Evolutionary conservation across 2,797 vertebrate species (phyloP).

Genomic region (Coracias cyanogaster): DNA sequence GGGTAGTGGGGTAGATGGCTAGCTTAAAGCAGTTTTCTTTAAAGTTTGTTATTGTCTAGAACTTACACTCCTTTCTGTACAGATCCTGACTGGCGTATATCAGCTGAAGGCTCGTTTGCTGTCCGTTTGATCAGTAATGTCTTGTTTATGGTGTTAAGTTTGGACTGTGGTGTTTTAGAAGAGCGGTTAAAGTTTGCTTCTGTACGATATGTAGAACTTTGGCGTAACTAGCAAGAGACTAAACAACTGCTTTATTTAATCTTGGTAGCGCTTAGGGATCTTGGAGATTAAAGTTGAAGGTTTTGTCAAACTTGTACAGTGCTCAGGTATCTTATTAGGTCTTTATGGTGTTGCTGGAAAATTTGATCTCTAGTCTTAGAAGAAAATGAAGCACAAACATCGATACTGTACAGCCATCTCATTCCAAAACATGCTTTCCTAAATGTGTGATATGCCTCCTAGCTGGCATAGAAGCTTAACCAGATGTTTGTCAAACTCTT

Average conservation of each 20-base stretch:
- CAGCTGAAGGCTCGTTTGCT: conserved; percentile 43
- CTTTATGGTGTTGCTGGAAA: conserved; percentile 23
- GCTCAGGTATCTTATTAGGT: not conserved
- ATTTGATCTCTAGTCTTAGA: not conserved
- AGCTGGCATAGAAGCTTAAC: not conserved
- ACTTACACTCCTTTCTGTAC: conserved; percentile 34
- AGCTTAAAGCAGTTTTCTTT: not conserved
- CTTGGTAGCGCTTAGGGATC: not conserved
- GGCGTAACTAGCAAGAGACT: conserved; percentile 11
- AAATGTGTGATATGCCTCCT: not conserved
- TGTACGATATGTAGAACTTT: not conserved
- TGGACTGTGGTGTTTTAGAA: conserved; percentile 13
- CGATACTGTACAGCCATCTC: not conserved
- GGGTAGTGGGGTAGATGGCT: not conserved
- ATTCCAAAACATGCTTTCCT: conserved; percentile 3
- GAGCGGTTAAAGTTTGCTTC: not conserved
- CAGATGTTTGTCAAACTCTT: not conserved
- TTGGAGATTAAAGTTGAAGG: not conserved
- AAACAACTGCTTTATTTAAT: conserved; percentile 26
- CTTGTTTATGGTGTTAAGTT: conserved; percentile 33
- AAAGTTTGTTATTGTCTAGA: conserved; percentile 28
- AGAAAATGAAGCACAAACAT: not conserved
- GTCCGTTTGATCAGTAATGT: conserved; percentile 24
- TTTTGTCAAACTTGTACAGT: conserved; percentile 12
- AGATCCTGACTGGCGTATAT: conserved; percentile 20